Evolutionary conservation across 2,797 vertebrate genomes (phyloP).

Genomic region (Ataeniobius toweri): DNA sequence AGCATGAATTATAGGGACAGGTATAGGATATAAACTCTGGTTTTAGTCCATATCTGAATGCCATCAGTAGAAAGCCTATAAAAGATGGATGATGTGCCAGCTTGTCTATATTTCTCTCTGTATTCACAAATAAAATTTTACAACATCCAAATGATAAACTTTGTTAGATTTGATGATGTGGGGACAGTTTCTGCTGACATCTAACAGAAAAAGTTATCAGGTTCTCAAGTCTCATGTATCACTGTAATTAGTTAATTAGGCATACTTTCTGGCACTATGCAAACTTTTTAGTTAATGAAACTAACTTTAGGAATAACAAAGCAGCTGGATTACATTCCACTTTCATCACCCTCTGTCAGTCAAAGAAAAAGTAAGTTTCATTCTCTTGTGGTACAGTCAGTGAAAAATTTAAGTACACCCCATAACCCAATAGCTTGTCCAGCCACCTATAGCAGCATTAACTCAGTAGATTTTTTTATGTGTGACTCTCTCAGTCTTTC

Average conservation of each 20-base stretch:
- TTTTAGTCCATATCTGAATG: neutral
- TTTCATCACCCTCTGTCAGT: constrained; percentile 18
- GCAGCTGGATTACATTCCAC: constrained; percentile 4
- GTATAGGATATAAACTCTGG: neutral
- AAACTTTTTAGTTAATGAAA: constrained; percentile 21
- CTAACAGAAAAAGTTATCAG: constrained; percentile 10
- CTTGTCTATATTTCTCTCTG: neutral
- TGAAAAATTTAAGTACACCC: neutral
- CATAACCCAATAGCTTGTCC: neutral
- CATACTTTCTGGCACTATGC: constrained; percentile 13
- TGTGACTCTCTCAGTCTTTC: neutral
- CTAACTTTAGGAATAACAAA: constrained; percentile 5
- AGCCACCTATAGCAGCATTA: neutral
- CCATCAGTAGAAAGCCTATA: neutral
- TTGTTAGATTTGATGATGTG: constrained; percentile 19
- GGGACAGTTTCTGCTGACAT: constrained; percentile 5
- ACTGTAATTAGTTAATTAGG: constrained; percentile 20
- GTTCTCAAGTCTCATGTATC: neutral
- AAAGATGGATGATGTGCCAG: neutral
- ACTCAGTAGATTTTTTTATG: neutral
- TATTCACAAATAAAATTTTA: constrained; percentile 14
- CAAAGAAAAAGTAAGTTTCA: neutral
- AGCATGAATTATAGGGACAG: no score
- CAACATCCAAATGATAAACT: neutral
- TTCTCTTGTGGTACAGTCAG: neutral